A percentile compares a stretch with the other conserved stretches of the same genome.
Conservation (phyloP, 64 coral and sea anemone species). For the Cladopsammia gracilis region DNA sequence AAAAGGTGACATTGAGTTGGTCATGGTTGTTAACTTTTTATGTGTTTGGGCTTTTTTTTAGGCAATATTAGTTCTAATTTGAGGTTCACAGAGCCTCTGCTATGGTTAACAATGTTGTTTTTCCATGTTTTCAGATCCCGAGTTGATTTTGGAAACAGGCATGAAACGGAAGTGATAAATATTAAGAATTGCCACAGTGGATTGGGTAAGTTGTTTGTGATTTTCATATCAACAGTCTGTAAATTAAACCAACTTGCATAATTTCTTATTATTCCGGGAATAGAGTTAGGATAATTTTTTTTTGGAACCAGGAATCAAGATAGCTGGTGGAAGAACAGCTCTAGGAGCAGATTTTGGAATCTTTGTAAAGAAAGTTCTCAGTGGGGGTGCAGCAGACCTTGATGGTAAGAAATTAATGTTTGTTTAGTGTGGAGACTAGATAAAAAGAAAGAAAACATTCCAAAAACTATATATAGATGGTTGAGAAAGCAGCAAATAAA, state of each 20-base stretch:
- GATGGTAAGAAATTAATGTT: constrained; percentile 65
- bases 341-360: constrained; percentile 91
- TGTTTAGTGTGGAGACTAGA: too few relatives aligned
- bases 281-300: not conserved
- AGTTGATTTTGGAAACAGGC: constrained; percentile 11
- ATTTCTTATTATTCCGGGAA: not conserved
- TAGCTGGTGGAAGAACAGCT: constrained; percentile 87
- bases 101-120: not conserved
- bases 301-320: constrained; percentile 79
- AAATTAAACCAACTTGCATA: not conserved
- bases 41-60: too few relatives aligned
- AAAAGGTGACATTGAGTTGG: too few relatives aligned
- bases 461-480: too few relatives aligned
- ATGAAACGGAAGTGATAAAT: constrained; percentile 61
- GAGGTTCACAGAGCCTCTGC: too few relatives aligned
- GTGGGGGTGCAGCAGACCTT: constrained; percentile 81
- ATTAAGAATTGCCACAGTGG: constrained; percentile 76
- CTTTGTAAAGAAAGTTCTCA: constrained; percentile 93
- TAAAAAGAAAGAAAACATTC: too few relatives aligned
- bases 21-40: too few relatives aligned
- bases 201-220: constrained; percentile 38
- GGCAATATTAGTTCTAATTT: too few relatives aligned
- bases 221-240: too few relatives aligned
- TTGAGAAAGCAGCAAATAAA: too few relatives aligned
- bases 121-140: not conserved